phyloP scores from a whole-genome alignment of 1,140 invertebrate species.

The Drosophila kepulauana region DNA sequence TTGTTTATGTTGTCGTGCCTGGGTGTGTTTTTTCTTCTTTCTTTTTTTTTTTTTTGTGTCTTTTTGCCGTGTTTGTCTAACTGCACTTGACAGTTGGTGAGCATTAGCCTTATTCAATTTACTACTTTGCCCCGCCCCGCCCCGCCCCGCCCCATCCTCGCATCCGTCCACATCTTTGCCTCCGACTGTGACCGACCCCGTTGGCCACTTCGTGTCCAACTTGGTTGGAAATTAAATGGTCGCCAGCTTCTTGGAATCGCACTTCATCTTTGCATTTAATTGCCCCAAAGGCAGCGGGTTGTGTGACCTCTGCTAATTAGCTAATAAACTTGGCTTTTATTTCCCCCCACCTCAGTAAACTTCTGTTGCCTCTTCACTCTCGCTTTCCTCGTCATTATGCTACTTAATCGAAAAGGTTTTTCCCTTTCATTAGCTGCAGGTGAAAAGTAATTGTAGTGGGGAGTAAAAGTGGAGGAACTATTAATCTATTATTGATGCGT shows the following conservation, averaged over 20 bases:
- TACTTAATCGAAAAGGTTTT: constrained; percentile 15
- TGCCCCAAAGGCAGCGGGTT: constrained; percentile 48
- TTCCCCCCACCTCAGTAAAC: not conserved
- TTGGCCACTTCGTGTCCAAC: constrained; percentile 39
- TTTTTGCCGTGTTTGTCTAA: constrained; percentile 73
- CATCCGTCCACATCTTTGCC: constrained; percentile 3
- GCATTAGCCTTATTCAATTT: constrained; percentile 81
- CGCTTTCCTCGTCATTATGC: not conserved
- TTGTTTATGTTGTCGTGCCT: constrained; percentile 21
- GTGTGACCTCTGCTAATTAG: constrained; percentile 53
- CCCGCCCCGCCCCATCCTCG: not conserved
- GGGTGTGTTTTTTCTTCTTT: constrained; percentile 32
- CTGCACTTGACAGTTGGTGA: constrained; percentile 79
- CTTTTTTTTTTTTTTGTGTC: constrained; percentile 30
- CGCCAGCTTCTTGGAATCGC: constrained; percentile 49
- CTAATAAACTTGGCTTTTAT: constrained; percentile 47
- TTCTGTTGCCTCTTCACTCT: not conserved
- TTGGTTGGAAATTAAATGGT: constrained; percentile 53
- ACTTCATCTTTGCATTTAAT: constrained; percentile 70
- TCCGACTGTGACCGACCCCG: not conserved
- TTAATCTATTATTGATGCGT: too few relatives aligned
- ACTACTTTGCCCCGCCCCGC: constrained; percentile 24
- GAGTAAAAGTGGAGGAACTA: not conserved
- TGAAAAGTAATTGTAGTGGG: not conserved
- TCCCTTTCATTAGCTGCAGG: constrained; percentile 11